These are phyloP conservation scores for Isaurus tuberculatus DNA, from an alignment of 92 coral and sea anemone genomes.

Conservation along the genomic window DNA sequence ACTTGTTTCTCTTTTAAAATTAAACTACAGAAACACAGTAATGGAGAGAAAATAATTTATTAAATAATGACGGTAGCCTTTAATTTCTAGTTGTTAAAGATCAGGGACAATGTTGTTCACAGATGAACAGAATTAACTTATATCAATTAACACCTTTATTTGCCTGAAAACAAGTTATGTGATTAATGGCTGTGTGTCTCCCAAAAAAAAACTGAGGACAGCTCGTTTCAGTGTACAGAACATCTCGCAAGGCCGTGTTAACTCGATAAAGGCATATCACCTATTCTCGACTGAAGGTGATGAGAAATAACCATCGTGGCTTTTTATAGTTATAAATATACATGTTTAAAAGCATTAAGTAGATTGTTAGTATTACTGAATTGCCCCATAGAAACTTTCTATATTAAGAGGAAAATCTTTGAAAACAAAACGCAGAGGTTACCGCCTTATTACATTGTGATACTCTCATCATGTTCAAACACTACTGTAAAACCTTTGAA, in stretches of 20 bases:
- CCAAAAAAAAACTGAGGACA: conserved; percentile 28
- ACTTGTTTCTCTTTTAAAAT: background rate
- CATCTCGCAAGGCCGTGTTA: conserved; percentile 7
- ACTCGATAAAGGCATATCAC: conserved; percentile 38
- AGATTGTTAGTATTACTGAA: conserved; percentile 67
- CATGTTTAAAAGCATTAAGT: conserved; percentile 74
- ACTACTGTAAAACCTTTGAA: background rate
- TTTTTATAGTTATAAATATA: conserved; percentile 69
- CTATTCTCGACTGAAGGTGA: conserved; percentile 40
- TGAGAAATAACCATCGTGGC: conserved; percentile 15
- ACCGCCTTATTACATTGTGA: background rate
- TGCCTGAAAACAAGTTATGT: conserved; percentile 30
- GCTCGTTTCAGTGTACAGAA: conserved; percentile 1
- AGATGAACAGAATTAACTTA: conserved; percentile 36
- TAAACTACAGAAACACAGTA: background rate
- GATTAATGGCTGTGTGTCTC: conserved; percentile 14
- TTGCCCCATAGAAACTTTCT: conserved; percentile 38
- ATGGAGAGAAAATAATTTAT: conserved; percentile 15
- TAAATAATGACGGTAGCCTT: conserved; percentile 16
- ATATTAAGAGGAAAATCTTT: conserved; percentile 52
- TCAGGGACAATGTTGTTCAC: conserved; percentile 41
- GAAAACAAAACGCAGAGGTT: background rate
- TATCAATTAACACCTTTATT: conserved; percentile 44
- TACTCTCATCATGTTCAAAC: background rate
- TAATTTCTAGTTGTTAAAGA: conserved; percentile 45